These are phyloP conservation scores for Leucosticte australis DNA, from an alignment of 2,113 vertebrate species.

Conservation along the genomic window DNA sequence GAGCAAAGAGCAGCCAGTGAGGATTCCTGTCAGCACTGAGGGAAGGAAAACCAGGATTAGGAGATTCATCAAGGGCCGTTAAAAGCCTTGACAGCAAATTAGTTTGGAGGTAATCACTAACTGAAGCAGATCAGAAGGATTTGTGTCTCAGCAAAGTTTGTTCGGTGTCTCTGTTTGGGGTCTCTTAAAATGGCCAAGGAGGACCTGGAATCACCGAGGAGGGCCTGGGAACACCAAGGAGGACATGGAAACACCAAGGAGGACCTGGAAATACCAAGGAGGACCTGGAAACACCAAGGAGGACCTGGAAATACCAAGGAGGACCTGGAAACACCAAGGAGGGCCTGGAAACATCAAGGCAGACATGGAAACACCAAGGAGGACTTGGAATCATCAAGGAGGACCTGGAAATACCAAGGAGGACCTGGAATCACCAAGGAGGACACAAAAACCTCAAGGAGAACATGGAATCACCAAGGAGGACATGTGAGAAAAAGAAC, in stretches of 20 bases:
- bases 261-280: neutral
- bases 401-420: neutral
- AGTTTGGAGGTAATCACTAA: neutral
- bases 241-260: accelerated
- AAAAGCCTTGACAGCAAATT: neutral
- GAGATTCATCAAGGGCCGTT: neutral
- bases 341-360: accelerated
- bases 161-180: neutral
- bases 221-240: accelerated
- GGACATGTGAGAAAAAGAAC: neutral
- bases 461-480: accelerated
- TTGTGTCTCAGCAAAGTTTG: neutral
- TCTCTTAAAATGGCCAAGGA: neutral
- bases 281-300: no score
- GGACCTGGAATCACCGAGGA: neutral
- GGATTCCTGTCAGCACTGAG: neutral
- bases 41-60: neutral
- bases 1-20: neutral
- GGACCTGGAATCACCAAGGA: accelerated
- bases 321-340: neutral
- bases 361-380: accelerated
- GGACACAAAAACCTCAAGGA: accelerated
- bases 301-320: no score
- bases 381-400: no score
- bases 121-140: neutral